Evolutionary conservation across 2,888 invertebrate genomes (phyloP).

Genomic region (Hedya salicella): DNA sequence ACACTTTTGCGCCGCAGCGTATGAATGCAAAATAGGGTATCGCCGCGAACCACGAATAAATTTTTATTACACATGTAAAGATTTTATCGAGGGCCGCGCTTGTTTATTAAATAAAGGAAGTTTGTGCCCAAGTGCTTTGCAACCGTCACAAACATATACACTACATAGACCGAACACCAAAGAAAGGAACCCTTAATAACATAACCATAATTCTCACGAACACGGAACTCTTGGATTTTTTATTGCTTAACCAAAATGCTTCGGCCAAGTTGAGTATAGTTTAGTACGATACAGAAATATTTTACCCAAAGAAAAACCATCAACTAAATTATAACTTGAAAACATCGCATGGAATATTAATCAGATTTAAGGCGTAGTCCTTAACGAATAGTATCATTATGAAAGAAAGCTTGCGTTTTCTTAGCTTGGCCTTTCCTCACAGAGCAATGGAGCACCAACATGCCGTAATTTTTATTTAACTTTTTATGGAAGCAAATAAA

Average conservation of each 20-base stretch:
- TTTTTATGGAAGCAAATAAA: too few relatives aligned
- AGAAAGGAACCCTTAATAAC: conserved; percentile 24
- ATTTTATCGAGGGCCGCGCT: conserved; percentile 59
- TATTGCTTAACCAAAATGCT: conserved; percentile 20
- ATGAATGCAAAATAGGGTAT: conserved; percentile 71
- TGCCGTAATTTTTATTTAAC: too few relatives aligned
- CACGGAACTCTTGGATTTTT: conserved; percentile 30
- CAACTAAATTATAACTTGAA: too few relatives aligned
- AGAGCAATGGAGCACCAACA: too few relatives aligned
- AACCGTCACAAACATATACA: conserved; percentile 48
- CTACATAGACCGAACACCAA: conserved; percentile 33
- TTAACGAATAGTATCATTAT: too few relatives aligned
- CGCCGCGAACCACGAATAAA: conserved; percentile 52
- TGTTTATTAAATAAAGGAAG: conserved; percentile 65
- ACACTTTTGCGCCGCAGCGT: conserved; percentile 70
- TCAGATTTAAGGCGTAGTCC: too few relatives aligned
- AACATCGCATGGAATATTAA: too few relatives aligned
- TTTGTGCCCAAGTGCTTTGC: conserved; percentile 51
- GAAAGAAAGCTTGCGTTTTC: too few relatives aligned
- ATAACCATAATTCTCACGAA: conserved; percentile 35
- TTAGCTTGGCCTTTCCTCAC: too few relatives aligned
- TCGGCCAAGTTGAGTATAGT: conserved; percentile 4
- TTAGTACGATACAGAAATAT: not conserved
- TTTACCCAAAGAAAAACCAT: not conserved
- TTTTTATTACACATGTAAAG: conserved; percentile 59